Base-by-base conservation (phyloP, 2,797 vertebrate genomes). In the Podarcis siculus region DNA sequence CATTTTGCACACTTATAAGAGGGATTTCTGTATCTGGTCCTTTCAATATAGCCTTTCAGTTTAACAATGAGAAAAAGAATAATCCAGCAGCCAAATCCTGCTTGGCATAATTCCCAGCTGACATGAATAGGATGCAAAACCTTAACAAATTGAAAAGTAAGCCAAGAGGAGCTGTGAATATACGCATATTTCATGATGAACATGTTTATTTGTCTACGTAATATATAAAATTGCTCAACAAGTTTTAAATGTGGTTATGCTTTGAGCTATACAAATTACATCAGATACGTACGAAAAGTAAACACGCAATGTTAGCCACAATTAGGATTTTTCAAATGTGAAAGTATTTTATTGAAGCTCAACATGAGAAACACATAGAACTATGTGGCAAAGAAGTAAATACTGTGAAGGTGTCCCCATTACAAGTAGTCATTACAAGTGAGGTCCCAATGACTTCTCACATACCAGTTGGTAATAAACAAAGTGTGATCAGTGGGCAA, bases 81-180 rank as follows among this genome's bases (percentile, higher is more conserved):
- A 76, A 83, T 49, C 58, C 39, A 10, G 13, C 39, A 83, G 55
- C 37, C 75, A 39, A 83, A 45, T 75, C 35, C 42, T 87, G 8
- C 37, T 85, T 25, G 21, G 25, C 13, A 45, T 25, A 86, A 86
- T 45, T 80, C 67, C 21, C 10, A 37, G 45, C 5, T 45, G 61
- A 67, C n/a, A 55, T 66, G 39, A 72, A 86, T 37, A 81, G 39
- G n/a, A 75, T 49, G 32, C 27, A 91, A 85, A 87, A 25, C 58
- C 8, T 49, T 86, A 73, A 69, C 82, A 89, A 39, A 64, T n/a
- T 78, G 19, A 45, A 49, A 79, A 37, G 8, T 55, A 88, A 83
- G 23, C 73, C 69, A 90, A 83, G 58, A 30, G 64, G 80, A 86
- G 12, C 15, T 82, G 3, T 77, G 39, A 83, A 79, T 69, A 77